These are phyloP conservation scores for Phataginus tetradactyla DNA, from an alignment of 2,797 vertebrate genomes.

Conservation along the genomic window DNA sequence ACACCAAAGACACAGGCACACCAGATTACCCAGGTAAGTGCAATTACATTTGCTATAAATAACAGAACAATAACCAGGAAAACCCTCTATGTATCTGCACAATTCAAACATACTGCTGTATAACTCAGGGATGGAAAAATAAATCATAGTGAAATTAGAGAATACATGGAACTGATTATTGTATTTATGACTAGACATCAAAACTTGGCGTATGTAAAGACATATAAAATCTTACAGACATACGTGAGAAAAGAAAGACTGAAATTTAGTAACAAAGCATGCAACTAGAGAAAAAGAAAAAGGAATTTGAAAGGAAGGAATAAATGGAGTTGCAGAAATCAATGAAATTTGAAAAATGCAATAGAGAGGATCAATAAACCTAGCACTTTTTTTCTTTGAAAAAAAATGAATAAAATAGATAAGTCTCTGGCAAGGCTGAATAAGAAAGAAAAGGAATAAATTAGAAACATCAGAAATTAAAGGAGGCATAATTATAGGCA, in stretches of 20 bases:
- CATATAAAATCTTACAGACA: neutral
- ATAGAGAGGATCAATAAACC: neutral
- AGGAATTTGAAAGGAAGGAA: neutral
- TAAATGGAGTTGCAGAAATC: neutral
- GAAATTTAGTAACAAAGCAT: neutral
- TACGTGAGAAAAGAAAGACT: neutral
- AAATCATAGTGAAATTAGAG: neutral
- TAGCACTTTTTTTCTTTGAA: neutral
- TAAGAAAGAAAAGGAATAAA: neutral
- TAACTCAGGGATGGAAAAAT: neutral
- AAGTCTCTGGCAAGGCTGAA: neutral
- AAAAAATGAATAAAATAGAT: neutral
- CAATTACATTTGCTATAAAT: neutral
- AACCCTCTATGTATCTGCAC: neutral
- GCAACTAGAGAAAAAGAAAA: neutral
- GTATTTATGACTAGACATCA: neutral
- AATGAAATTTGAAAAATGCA: neutral
- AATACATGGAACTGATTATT: neutral
- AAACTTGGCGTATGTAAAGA: neutral
- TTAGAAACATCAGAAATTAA: neutral
- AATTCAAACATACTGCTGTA: neutral
- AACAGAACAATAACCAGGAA: neutral
- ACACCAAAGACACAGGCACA: neutral
- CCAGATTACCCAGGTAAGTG: neutral
- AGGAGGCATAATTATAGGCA: neutral